A percentile compares a stretch with the other conserved stretches of the same genome.
phyloP scores from a whole-genome alignment of 2,797 vertebrate species.

The Merluccius polli region DNA sequence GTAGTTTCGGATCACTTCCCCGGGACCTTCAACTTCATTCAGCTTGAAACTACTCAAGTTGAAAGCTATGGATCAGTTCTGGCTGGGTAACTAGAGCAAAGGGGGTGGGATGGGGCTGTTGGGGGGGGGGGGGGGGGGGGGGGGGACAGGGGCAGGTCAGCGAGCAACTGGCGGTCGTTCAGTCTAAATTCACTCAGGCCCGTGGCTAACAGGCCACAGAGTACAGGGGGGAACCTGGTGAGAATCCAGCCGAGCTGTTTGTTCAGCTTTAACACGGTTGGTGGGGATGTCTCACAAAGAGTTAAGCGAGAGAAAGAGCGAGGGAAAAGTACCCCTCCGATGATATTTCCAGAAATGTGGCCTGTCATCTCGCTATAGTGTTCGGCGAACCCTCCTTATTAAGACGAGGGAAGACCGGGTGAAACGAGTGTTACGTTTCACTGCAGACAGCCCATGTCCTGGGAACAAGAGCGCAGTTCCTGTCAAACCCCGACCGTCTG shows the following conservation, averaged over 20 bases:
- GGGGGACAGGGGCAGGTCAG: background rate
- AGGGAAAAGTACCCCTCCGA: background rate
- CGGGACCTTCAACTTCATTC: too few relatives aligned
- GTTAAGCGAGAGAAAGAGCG: background rate
- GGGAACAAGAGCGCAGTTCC: constrained; percentile 48
- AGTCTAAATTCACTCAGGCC: constrained; percentile 33
- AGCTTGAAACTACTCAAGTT: too few relatives aligned
- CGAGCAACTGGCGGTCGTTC: constrained; percentile 18
- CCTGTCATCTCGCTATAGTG: constrained; percentile 45
- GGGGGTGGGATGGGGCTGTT: too few relatives aligned
- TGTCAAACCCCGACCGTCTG: constrained; percentile 40
- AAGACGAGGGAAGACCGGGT: constrained; percentile 39
- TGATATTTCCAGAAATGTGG: constrained; percentile 42
- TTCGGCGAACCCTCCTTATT: constrained; percentile 65
- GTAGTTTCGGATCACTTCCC: too few relatives aligned
- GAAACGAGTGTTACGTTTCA: constrained; percentile 33
- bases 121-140: too few relatives aligned
- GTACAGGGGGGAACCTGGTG: constrained; percentile 43
- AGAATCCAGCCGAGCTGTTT: constrained; percentile 57
- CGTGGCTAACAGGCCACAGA: constrained; percentile 36
- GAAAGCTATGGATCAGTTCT: constrained; percentile 13
- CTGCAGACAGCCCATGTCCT: constrained; percentile 53
- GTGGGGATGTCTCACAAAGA: constrained; percentile 49
- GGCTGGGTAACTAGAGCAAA: constrained; percentile 23
- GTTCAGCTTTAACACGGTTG: constrained; percentile 68